phyloP scores from a whole-genome alignment of 2,113 vertebrate species.

The Morone chrysops region DNA sequence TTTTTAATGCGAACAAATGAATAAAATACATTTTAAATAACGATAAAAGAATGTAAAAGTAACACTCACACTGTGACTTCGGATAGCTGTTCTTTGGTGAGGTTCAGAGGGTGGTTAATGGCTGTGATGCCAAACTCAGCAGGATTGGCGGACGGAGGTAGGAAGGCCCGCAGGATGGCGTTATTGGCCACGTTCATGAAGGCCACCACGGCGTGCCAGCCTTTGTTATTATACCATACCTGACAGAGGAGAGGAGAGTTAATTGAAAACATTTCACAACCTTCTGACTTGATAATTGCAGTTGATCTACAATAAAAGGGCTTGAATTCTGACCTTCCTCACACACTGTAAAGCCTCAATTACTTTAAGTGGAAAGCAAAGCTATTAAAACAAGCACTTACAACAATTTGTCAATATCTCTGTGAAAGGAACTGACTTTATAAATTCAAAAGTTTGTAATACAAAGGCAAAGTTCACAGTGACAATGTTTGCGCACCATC shows the following conservation, averaged over 20 bases:
- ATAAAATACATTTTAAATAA: neutral
- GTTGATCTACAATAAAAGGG: neutral
- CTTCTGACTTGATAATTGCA: neutral
- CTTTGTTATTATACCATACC: constrained; percentile 99
- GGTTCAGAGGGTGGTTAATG: constrained; percentile 95
- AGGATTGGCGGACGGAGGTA: constrained; percentile 81
- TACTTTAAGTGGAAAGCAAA: constrained; percentile 2
- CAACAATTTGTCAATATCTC: neutral
- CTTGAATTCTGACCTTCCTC: neutral
- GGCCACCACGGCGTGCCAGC: constrained; percentile 95
- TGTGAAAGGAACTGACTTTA: neutral
- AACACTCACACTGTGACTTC: constrained; percentile 96
- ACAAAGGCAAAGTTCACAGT: constrained; percentile 3
- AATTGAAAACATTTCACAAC: neutral
- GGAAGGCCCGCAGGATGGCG: constrained; percentile 90
- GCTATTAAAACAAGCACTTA: constrained; percentile 19
- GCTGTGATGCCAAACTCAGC: constrained; percentile 90
- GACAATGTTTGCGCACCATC: neutral
- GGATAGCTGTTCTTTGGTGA: constrained; percentile 97
- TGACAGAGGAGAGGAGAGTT: constrained; percentile 64
- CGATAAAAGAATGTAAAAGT: neutral
- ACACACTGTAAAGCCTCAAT: neutral
- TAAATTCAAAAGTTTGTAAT: neutral
- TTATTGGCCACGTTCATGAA: constrained; percentile 97
- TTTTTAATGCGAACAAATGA: neutral